Percentiles rank a stretch among this genome's conserved stretches.
phyloP scores from a whole-genome alignment of 2,113 vertebrate species.

The Sceloporus tristichus region DNA sequence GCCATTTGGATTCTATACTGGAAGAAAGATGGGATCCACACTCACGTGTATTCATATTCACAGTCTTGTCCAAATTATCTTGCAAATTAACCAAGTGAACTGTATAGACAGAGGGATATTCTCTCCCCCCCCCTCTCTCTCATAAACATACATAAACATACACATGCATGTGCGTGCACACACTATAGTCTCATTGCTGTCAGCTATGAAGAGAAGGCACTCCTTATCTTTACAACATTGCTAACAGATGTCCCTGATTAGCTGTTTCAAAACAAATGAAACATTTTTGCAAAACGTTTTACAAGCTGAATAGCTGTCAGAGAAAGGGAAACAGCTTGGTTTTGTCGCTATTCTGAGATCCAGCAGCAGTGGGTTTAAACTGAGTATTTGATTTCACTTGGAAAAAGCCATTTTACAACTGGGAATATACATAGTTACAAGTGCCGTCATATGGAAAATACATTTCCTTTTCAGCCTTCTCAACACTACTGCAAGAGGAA shows the following conservation, averaged over 20 bases:
- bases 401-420: conserved; percentile 60
- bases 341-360: neutral
- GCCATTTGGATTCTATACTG: no score
- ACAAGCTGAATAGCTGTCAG: neutral
- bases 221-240: neutral
- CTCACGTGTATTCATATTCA: neutral
- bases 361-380: conserved; percentile 5
- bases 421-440: conserved; percentile 48
- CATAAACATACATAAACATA: no score
- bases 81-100: neutral
- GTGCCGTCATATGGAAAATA: conserved; percentile 57
- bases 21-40: no score
- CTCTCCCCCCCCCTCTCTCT: no score
- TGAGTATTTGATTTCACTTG: conserved; percentile 59
- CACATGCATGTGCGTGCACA: no score
- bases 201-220: neutral
- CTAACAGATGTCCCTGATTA: neutral
- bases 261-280: neutral
- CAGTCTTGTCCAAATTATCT: neutral
- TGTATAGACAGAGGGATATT: no score
- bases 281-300: neutral
- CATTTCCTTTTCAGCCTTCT: conserved; percentile 60
- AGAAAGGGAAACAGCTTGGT: neutral
- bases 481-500: neutral
- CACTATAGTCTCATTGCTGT: no score